Evolutionary conservation across 1,140 invertebrate species (phyloP), one percentile per base, ranked within the genome.

Genomic region (Macrobrachium nipponense): DNA sequence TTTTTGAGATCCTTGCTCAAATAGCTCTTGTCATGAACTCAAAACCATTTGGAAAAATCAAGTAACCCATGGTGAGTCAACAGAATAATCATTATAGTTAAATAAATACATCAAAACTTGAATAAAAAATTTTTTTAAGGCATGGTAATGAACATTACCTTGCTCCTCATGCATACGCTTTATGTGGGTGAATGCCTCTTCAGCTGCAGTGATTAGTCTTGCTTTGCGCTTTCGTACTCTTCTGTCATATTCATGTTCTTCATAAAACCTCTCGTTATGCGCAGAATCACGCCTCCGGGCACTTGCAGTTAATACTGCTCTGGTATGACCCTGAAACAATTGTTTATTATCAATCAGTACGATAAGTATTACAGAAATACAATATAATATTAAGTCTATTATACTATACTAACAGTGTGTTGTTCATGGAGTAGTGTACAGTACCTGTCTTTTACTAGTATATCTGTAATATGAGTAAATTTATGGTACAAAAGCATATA

Each of bases 151-250:
- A 44, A 14, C 66, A 83, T 87, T 90, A 92, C 91, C 91, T 90
- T 92, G 91, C 88, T 93, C 92, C 87, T 93, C 92, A 88, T 92
- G 92, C 88, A 93, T 90, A 87, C 93, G 90, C 90, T 93, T 97
- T 87, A 99, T 98, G 90, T 99, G 97, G 11, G 97, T 97, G 91
- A 99, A 99, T 0, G 98, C 97, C 91, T 99, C 98, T 91, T 99
- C 98, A 5, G 97, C 95, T 2, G 98, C 97, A 12, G 96, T 96
- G 18, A 98, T 94, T 2, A 99, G 92, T 23, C 98, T 92, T 5
- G 97, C 97, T 89, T 95, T 94, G 0, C 98, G 92, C 91, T 99
- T 99, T 82, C 96, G 94, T 20, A 99, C 97, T 72, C 98, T 92
- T 73, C 97, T 93, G 89, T 98, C 98, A 90, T 98, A 98, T 91